Percentiles rank a stretch among this genome's conserved stretches.
These are phyloP conservation scores for Coremacera marginata DNA, from an alignment of 2,888 invertebrate species.

Conservation along the genomic window DNA sequence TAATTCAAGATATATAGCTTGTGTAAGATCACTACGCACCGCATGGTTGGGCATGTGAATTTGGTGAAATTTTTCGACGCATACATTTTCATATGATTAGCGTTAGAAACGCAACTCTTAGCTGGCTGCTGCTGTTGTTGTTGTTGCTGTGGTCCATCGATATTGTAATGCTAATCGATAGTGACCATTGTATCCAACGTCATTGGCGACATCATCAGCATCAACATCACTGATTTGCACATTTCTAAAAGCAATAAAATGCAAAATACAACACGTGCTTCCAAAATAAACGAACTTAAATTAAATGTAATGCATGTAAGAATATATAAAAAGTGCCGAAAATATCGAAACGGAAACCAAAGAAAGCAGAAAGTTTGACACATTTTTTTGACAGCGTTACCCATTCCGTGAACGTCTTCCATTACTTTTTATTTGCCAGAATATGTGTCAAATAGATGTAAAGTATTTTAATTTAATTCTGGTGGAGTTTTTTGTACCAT, in stretches of 20 bases:
- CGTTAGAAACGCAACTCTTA: background rate
- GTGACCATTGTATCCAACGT: background rate
- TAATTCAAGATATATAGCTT: no score
- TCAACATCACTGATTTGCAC: constrained; percentile 1
- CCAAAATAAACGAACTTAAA: background rate
- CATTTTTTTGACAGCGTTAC: background rate
- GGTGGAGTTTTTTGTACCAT: background rate
- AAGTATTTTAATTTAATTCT: constrained; percentile 1
- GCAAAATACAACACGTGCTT: background rate
- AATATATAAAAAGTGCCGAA: background rate
- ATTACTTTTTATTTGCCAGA: background rate
- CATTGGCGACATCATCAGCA: constrained; percentile 5
- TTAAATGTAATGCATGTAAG: constrained; percentile 12
- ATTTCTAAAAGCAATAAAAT: background rate
- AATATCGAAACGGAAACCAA: background rate
- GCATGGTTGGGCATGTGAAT: no score
- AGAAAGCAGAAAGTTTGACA: background rate
- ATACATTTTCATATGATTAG: constrained; percentile 12
- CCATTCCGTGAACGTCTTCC: background rate
- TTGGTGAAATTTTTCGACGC: background rate
- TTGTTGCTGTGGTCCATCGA: background rate
- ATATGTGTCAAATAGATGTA: constrained; percentile 12
- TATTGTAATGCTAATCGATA: background rate
- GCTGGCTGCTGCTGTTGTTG: no score
- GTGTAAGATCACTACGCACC: no score